Conservation (phyloP, 2,888 invertebrate species). For the Melieria crassipennis region DNA sequence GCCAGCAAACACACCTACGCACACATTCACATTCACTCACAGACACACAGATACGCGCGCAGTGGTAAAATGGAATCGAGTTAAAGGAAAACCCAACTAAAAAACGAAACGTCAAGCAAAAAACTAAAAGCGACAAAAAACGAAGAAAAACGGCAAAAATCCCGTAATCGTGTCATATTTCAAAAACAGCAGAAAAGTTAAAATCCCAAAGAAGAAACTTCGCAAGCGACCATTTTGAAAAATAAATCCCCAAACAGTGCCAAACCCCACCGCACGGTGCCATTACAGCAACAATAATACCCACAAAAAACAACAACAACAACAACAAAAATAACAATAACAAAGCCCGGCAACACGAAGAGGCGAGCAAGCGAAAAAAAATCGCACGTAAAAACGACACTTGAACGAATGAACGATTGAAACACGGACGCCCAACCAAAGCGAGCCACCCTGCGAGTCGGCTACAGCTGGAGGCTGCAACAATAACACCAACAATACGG, state of each 20-base stretch:
- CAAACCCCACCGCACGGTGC: background rate
- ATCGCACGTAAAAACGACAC: background rate
- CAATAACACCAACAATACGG: too few species aligned
- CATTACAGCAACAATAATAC: background rate
- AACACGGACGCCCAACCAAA: conserved; percentile 25
- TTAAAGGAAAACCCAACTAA: background rate
- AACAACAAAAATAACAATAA: conserved; percentile 14
- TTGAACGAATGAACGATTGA: conserved; percentile 15
- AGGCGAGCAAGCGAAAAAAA: background rate
- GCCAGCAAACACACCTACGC: conserved; percentile 16
- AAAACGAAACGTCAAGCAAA: conserved; percentile 15
- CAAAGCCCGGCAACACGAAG: conserved; percentile 17
- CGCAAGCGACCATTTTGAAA: conserved; percentile 45
- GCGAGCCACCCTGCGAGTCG: conserved; percentile 11
- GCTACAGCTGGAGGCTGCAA: too few species aligned
- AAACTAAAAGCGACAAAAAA: conserved; percentile 11
- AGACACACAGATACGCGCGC: background rate
- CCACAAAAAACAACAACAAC: conserved; percentile 14
- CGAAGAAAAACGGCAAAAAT: conserved; percentile 28
- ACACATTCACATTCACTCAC: conserved; percentile 12
- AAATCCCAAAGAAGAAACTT: conserved; percentile 37
- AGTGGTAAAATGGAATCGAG: background rate
- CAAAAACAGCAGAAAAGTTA: conserved; percentile 49
- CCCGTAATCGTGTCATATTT: conserved; percentile 59
- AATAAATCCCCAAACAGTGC: conserved; percentile 31